Conservation (phyloP, 2,797 vertebrate species). For the Melopsittacus undulatus region DNA sequence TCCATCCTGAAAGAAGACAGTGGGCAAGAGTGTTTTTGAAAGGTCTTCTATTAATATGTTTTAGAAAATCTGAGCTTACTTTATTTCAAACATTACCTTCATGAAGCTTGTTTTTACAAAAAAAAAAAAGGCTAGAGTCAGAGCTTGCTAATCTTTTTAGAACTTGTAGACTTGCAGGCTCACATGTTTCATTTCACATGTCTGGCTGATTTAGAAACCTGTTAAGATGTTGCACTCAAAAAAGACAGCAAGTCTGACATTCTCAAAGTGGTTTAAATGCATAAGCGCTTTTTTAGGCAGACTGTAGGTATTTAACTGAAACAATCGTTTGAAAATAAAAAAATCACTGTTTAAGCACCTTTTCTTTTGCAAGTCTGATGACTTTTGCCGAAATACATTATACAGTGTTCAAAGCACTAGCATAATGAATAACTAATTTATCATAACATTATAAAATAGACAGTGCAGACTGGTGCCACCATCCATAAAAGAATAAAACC, state of each 20-base stretch:
- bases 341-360: neutral
- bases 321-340: neutral
- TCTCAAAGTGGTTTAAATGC: neutral
- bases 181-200: neutral
- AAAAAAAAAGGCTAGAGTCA: neutral
- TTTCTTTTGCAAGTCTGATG: neutral
- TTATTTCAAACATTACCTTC: neutral
- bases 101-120: neutral
- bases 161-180: neutral
- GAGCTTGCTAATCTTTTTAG: neutral
- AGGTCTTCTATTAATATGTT: neutral
- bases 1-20: neutral
- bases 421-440: neutral
- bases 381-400: neutral
- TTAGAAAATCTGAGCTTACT: neutral
- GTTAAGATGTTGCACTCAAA: neutral
- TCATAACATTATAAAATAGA: neutral
- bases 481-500: neutral
- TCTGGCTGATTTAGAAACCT: neutral
- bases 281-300: neutral
- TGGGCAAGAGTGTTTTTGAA: neutral
- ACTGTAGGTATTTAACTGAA: neutral
- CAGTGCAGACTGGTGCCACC: neutral
- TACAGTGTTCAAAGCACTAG: neutral
- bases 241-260: neutral